Base-by-base conservation (phyloP, 2,888 invertebrate species). In the Hylaea fasciaria region DNA sequence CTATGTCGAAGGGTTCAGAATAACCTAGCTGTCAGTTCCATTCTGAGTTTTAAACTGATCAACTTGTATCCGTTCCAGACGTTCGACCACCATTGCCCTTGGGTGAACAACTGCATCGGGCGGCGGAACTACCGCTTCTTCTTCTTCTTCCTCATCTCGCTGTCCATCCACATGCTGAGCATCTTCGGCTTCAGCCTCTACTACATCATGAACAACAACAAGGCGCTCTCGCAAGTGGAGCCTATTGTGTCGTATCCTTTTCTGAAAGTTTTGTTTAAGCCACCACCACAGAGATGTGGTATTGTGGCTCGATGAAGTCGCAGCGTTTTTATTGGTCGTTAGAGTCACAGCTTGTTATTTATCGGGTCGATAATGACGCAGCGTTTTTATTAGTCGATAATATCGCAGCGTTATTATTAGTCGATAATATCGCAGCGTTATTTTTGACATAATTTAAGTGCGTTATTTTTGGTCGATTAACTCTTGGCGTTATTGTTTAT, bases 51-150 rank as follows among this genome's bases (percentile, higher is more conserved):
- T 37, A 12, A 12, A 37, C 37, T 35, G 9, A 35, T 11, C 12
- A 12, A 4, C 10, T 37, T 72, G 77, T 75, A 72, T 75, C 72
- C 74, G 8, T 95, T 94, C 52, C 94, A 99, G 98, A 99, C 98
- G 57, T 99, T 99, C 90, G 99, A 99, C 93, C 99, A 99, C 94
- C 99, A 99, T 92, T 99, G 99, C 90, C 98, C 98, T 67, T 98
- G 98, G 98, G 97, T 98, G 81, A 98, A 98, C 92, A 98, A 98
- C 91, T 98, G 98, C 89, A 98, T 99, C 83, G 99, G 99, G 69
- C 95, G 98, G 78, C 95, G 99, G 77, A 99, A 99, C 92, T 99
- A 99, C 92, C 94, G 99, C 83, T 99, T 98, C 92, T 99, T 99
- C 94, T 99, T 99, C 93, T 97, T 98, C 94, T 99, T 99, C 92